Evolutionary conservation across 2,113 vertebrate genomes (phyloP).

Genomic region (Pollimyrus isidori): DNA sequence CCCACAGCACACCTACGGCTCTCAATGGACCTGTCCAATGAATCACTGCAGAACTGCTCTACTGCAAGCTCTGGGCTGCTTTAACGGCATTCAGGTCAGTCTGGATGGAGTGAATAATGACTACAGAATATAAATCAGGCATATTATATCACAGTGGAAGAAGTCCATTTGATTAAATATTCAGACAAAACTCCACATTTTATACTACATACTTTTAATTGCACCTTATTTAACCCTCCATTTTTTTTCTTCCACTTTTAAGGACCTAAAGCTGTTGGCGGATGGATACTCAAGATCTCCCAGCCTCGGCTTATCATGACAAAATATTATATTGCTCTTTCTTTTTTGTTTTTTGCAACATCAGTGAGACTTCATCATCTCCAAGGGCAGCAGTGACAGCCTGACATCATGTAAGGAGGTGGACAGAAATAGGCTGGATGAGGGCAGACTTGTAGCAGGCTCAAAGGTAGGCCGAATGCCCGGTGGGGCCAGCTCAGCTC

Average conservation of each 20-base stretch:
- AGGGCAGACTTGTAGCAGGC: not conserved
- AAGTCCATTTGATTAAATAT: not conserved
- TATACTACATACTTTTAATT: not conserved
- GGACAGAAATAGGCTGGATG: constrained; percentile 21
- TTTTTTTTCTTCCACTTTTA: not conserved
- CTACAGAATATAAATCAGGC: not conserved
- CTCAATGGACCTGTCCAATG: constrained; percentile 18
- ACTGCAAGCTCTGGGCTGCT: constrained; percentile 14
- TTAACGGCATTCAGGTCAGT: constrained; percentile 24
- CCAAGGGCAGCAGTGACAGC: not conserved
- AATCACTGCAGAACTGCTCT: not conserved
- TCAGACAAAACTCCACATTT: not conserved
- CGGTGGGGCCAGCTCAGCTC: not conserved
- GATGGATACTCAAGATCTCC: not conserved
- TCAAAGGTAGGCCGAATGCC: not conserved
- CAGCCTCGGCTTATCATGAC: not conserved
- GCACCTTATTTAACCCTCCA: not conserved
- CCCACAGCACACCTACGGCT: not conserved
- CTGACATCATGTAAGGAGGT: constrained; percentile 19
- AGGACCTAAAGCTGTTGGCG: not conserved
- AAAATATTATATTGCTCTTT: not conserved
- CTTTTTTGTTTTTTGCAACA: not conserved
- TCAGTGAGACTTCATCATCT: not conserved
- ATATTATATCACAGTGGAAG: not conserved
- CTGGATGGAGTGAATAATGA: not conserved